phyloP scores from a whole-genome alignment of 2,888 invertebrate species.

The Panzeria rudis region DNA sequence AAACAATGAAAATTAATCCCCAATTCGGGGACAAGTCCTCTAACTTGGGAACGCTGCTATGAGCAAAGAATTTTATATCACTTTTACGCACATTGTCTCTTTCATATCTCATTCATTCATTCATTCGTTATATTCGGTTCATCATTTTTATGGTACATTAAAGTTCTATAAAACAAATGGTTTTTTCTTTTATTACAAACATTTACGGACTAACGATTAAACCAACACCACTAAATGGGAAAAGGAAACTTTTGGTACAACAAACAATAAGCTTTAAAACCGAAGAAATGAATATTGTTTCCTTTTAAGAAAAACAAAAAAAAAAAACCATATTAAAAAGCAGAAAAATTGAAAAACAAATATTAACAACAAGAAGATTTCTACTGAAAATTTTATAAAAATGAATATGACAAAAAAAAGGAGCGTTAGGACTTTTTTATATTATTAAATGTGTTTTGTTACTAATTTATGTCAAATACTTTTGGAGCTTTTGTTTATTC shows the following conservation, averaged over 20 bases:
- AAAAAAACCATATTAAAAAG: neutral
- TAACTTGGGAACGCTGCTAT: neutral
- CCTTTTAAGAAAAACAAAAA: neutral
- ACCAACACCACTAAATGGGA: neutral
- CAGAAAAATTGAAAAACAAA: neutral
- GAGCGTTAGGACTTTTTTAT: no score
- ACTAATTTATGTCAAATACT: no score
- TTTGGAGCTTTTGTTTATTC: no score
- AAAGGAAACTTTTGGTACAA: neutral
- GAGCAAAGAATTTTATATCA: neutral
- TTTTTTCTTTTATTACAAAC: conserved; percentile 36
- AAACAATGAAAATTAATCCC: no score
- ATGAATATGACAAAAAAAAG: no score
- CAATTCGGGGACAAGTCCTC: no score
- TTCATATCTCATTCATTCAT: neutral
- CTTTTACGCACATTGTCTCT: neutral
- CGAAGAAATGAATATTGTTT: neutral
- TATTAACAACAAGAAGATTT: neutral
- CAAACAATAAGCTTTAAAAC: neutral
- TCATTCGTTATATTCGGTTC: conserved; percentile 4
- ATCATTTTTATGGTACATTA: conserved; percentile 48
- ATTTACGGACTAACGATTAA: neutral
- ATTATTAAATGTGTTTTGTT: no score
- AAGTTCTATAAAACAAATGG: conserved; percentile 47
- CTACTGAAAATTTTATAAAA: no score